These are phyloP conservation scores for Phalera bucephala DNA, from an alignment of 2,888 invertebrate genomes.

Conservation along the genomic window DNA sequence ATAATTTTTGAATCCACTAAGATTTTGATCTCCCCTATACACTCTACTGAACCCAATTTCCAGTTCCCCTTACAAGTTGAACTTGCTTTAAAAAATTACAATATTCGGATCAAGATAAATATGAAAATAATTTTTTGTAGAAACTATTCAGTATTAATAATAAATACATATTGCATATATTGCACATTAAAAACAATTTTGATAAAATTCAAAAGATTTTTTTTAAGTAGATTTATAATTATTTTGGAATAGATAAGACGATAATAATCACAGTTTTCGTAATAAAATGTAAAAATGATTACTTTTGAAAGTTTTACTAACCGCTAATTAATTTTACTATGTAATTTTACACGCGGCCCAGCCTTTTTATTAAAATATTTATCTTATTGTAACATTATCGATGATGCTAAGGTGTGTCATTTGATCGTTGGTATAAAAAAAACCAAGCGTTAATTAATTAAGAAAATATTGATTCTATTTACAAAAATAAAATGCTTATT, in stretches of 20 bases:
- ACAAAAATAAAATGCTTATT: too few relatives aligned
- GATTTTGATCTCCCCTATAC: too few relatives aligned
- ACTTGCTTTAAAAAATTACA: too few relatives aligned
- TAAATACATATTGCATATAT: too few relatives aligned
- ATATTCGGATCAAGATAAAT: too few relatives aligned
- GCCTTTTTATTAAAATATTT: constrained; percentile 45
- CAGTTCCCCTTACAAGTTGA: too few relatives aligned
- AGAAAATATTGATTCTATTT: too few relatives aligned
- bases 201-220: not conserved
- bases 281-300: constrained; percentile 13
- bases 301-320: constrained; percentile 4
- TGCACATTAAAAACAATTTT: not conserved
- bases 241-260: constrained; percentile 3
- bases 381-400: constrained; percentile 4
- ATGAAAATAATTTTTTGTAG: too few relatives aligned
- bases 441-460: too few relatives aligned
- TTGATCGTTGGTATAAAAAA: not conserved
- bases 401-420: constrained; percentile 11
- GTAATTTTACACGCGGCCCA: constrained; percentile 63
- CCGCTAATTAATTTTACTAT: constrained; percentile 23
- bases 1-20: too few relatives aligned
- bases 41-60: too few relatives aligned
- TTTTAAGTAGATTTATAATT: not conserved
- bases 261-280: constrained; percentile 40
- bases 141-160: too few relatives aligned